Evolutionary conservation across 2,797 vertebrate genomes (phyloP).

Genomic region (Malacoraja senta): DNA sequence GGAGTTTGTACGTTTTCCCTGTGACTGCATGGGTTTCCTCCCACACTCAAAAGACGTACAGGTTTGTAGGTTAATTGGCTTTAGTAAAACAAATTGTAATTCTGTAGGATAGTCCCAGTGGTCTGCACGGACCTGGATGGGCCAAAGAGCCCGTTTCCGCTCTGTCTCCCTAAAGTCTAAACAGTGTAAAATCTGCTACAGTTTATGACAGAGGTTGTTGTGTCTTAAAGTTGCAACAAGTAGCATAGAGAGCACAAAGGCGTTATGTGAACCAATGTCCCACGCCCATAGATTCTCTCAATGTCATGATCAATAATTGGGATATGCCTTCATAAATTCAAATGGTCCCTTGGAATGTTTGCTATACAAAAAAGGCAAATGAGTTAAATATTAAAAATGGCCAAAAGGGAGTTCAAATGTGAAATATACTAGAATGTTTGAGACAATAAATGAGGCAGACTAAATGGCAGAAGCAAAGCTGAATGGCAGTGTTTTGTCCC

Average conservation of each 20-base stretch:
- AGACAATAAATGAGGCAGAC: not conserved
- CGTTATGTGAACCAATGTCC: not conserved
- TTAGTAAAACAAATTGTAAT: no score
- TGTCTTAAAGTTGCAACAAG: not conserved
- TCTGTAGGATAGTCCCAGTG: no score
- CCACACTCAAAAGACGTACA: no score
- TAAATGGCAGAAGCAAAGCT: not conserved
- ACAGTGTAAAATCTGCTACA: not conserved
- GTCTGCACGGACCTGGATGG: no score
- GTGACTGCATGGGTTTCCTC: no score
- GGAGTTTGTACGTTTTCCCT: no score
- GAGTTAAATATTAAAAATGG: not conserved
- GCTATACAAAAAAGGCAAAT: not conserved
- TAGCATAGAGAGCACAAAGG: not conserved
- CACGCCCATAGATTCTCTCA: not conserved
- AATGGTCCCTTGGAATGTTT: not conserved
- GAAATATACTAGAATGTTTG: not conserved
- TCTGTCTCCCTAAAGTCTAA: not conserved
- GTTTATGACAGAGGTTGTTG: not conserved
- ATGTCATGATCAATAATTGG: not conserved
- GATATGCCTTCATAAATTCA: not conserved
- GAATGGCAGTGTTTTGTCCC: not conserved
- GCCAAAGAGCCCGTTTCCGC: no score
- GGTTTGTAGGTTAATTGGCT: no score
- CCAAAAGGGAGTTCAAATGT: not conserved